Conservation (phyloP, 2,797 vertebrate species). For the Siniperca undulata region DNA sequence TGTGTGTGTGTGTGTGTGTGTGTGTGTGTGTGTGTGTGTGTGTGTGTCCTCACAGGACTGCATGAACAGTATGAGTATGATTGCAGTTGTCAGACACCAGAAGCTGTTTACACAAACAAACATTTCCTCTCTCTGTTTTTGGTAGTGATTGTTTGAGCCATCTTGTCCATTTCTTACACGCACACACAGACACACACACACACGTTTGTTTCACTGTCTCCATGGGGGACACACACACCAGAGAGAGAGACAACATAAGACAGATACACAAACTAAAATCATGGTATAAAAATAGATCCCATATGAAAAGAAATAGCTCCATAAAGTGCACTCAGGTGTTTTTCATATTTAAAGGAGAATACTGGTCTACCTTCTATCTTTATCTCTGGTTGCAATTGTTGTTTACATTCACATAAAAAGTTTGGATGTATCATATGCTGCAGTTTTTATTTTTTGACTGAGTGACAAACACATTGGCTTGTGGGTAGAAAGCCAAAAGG, state of each 20-base stretch:
- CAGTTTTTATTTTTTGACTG: not conserved
- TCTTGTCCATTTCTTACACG: constrained; percentile 11
- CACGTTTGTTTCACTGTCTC: too few relatives aligned
- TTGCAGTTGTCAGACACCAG: constrained; percentile 28
- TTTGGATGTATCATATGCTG: not conserved
- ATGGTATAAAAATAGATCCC: constrained; percentile 26
- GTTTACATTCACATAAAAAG: not conserved
- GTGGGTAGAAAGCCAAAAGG: too few relatives aligned
- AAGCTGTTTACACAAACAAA: constrained; percentile 40
- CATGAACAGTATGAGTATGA: constrained; percentile 18
- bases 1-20: not conserved
- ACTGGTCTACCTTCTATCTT: not conserved
- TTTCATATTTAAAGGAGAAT: constrained; percentile 9
- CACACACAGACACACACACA: not conserved
- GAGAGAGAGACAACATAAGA: constrained; percentile 10
- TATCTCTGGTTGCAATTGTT: not conserved
- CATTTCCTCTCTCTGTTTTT: constrained; percentile 24
- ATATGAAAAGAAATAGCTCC: not conserved
- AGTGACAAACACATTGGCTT: not conserved
- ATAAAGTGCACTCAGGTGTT: constrained; percentile 1
- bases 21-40: not conserved
- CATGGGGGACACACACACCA: not conserved
- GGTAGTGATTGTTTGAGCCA: constrained; percentile 20
- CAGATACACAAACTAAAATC: constrained; percentile 35
- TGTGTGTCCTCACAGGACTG: not conserved